Evolutionary conservation across 37 sponge, comb jelly and placozoan genomes (phyloP), one percentile per base, ranked within the genome.

Genomic region (Hormiphora californensis): DNA sequence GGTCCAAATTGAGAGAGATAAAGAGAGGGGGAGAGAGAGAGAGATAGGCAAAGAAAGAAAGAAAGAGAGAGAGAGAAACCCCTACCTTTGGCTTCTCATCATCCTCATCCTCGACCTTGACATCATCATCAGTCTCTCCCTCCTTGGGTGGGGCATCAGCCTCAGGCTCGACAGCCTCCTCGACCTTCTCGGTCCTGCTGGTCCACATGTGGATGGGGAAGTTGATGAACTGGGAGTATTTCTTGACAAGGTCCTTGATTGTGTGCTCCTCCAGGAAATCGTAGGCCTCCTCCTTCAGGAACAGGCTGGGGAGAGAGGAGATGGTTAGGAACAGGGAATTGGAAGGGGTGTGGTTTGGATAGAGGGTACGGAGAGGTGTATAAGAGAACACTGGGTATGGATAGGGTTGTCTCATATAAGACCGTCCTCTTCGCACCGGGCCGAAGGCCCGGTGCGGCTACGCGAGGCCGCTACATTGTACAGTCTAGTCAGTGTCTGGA

Each of bases 171-270:
- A 94, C 54, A 8, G 94, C 92, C 55, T 94, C 94, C 54, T 94
- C 94, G 9, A 94, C 68, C 54, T 87, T 65, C 63, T 63, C 43
- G n/a, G 68, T 87, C 90, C 88, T 93, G 92, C 95, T 95, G 40
- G 94, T 91, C 98, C 98, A 97, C 32, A 97, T 62, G 88, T 97
- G 95, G 88, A 97, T 97, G 63, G 95, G 95, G 92, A 97, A 97
- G 88, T 97, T 97, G 91, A 97, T 97, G 91, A 97, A 97, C 92
- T 97, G 98, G 27, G 91, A 91, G 92, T 97, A 97, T 88, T 93
- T 97, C 88, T 86, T 49, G 33, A 97, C 90, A 44, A 97, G 89
- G 1, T 86, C 87, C 88, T 91, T 93, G 40, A 97, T 54, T 15
- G 69, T 92, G 61, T 40, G 21, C 21, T 89, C 88, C 27, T 95